A percentile compares a stretch with the other conserved stretches of the same genome.
Conservation (phyloP, 2,888 invertebrate species). For the Tuta absoluta region DNA sequence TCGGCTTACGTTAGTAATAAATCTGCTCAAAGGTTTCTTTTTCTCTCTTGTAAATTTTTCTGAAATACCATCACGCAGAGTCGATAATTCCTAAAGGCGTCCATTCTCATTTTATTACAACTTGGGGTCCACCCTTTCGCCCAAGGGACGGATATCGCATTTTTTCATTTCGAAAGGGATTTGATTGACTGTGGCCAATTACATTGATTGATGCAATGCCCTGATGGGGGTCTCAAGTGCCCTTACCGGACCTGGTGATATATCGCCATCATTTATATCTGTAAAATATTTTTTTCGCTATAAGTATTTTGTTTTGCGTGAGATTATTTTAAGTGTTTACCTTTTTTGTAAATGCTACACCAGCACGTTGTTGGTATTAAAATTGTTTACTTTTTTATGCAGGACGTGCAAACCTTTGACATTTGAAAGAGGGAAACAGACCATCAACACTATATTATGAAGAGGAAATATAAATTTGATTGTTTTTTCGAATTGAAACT, state of each 20-base stretch:
- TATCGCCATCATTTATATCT: slow-evolving; percentile 41
- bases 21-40: no score
- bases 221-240: slow-evolving; percentile 42
- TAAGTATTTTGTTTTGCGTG: neutral
- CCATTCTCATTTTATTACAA: slow-evolving; percentile 11
- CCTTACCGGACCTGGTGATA: slow-evolving; percentile 38
- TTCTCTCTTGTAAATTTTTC: neutral
- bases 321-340: neutral
- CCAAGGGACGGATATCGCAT: slow-evolving; percentile 11
- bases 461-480: no score
- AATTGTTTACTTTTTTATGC: no score
- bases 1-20: no score
- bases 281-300: slow-evolving; percentile 30
- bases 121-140: slow-evolving; percentile 7
- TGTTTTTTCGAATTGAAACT: no score
- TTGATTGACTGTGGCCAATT: slow-evolving; percentile 48
- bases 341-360: neutral
- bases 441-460: no score
- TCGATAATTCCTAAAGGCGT: neutral
- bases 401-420: no score
- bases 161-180: slow-evolving; percentile 32
- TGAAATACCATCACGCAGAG: slow-evolving; percentile 4
- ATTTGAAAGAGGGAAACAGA: no score
- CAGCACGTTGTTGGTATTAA: no score
- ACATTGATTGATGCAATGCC: slow-evolving; percentile 51